Base-by-base conservation (phyloP, 2,797 vertebrate genomes). In the Enteromius trimaculatus region DNA sequence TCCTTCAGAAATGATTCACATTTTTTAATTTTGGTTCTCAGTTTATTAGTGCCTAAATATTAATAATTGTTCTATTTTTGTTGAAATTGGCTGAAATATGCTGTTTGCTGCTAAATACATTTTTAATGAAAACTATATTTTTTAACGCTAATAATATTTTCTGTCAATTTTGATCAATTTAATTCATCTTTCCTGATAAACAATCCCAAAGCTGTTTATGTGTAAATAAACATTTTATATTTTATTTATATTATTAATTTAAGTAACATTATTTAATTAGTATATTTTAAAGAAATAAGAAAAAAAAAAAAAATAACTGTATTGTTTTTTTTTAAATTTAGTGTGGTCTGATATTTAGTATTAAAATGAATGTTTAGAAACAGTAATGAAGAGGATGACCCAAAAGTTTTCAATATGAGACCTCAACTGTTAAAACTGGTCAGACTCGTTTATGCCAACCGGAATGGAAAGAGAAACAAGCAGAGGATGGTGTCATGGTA, bases 381-480 rank as follows among this genome's bases (percentile, higher is more conserved):
- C 1, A 72, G 3, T n/a, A 58, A 80, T 55, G 11, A 47, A 47
- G 3, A 47, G 17, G 34, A 65, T 14, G 37, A 21, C 68, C 53
- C 39, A 1, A 19, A 51, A 26, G 51, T 64, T 74, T 74, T 42
- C 60, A 26, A 39, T 51, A 65, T 51, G 34, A 17, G 51, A 29
- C 16, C 26, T 39, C 10, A 23, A 44, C 31, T 58, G 49, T 58
- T 87, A 51, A 39, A 89, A 81, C 79, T 64, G 86, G 88, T 85
- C 87, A 62, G 34, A 49, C 79, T 91, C 87, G 29, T 89, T 90
- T 89, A 83, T 85, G 82, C 85, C 81, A 85, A 70, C 62, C 84
- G 81, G 74, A 90, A 83, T 79, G 79, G 83, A 87, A 90, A 83
- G 87, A 89, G 87, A 93, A 93, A 92, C 90, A 87, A 90, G 88